Evolutionary conservation across 30 jellyfish, hydroid and myxozoan species (phyloP).

Genomic region (Chrysaora quinquecirrha): DNA sequence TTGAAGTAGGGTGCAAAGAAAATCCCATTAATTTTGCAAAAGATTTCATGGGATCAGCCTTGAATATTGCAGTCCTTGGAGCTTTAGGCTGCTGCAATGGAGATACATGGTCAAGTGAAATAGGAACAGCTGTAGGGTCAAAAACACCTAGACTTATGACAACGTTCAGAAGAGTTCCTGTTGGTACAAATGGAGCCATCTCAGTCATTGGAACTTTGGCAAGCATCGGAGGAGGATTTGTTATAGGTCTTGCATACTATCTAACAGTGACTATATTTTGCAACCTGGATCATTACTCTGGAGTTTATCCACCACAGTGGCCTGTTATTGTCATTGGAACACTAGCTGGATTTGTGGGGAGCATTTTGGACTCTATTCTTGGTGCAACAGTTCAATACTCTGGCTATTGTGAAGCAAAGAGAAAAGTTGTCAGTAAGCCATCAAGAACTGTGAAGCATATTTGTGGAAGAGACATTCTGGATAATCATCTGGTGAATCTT

Average conservation of each 20-base stretch:
- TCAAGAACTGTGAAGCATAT: slow-evolving; percentile 42
- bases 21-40: slow-evolving; percentile 77
- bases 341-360: slow-evolving; percentile 83
- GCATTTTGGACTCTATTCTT: slow-evolving; percentile 72
- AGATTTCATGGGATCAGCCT: slow-evolving; percentile 76
- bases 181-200: slow-evolving; percentile 90
- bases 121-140: slow-evolving; percentile 86
- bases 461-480: slow-evolving; percentile 54
- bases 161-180: slow-evolving; percentile 77
- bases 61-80: slow-evolving; percentile 68
- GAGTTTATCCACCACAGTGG: slow-evolving; percentile 83
- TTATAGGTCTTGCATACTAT: slow-evolving; percentile 65
- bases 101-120: slow-evolving; percentile 96
- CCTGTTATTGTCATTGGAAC: slow-evolving; percentile 57
- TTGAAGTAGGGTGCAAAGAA: slow-evolving; percentile 86
- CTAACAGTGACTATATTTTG: slow-evolving; percentile 3
- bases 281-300: slow-evolving; percentile 13
- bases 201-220: slow-evolving; percentile 74
- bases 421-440: slow-evolving; percentile 75
- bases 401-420: slow-evolving; percentile 71
- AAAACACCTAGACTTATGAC: slow-evolving; percentile 81
- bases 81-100: slow-evolving; percentile 92
- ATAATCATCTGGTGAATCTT: slow-evolving; percentile 64
- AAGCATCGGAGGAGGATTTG: slow-evolving; percentile 80
- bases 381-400: slow-evolving; percentile 94